Conservation (phyloP, 2,888 invertebrate genomes). For the Amphipoea lucens region DNA sequence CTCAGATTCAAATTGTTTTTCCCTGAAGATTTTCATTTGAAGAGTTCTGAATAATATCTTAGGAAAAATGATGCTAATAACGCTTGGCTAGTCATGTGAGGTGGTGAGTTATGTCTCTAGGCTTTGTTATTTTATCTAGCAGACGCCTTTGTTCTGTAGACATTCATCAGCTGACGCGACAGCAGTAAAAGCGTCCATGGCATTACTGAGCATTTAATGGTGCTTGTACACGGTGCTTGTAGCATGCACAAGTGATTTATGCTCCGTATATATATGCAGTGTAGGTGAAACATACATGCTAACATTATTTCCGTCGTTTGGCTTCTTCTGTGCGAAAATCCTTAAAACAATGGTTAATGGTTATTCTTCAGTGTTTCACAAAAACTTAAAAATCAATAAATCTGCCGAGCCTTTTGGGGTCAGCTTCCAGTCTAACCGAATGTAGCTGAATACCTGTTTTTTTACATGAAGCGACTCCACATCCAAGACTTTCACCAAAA, state of each 20-base stretch:
- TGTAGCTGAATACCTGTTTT: background rate
- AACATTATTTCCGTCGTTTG: background rate
- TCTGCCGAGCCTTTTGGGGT: background rate
- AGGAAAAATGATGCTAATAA: slow-evolving; percentile 49
- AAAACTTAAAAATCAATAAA: background rate
- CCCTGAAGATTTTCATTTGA: slow-evolving; percentile 55
- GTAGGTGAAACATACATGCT: too few relatives aligned
- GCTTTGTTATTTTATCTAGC: slow-evolving; percentile 49
- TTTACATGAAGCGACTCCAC: background rate
- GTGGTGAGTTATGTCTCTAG: slow-evolving; percentile 41
- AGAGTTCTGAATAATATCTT: slow-evolving; percentile 54
- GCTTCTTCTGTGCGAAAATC: background rate
- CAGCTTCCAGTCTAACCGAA: background rate
- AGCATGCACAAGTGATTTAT: slow-evolving; percentile 18
- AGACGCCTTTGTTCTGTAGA: slow-evolving; percentile 20
- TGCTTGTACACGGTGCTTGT: slow-evolving; percentile 2
- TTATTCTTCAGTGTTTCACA: background rate
- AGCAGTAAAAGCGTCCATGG: slow-evolving; percentile 22
- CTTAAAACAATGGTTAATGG: background rate
- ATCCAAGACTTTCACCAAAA: background rate
- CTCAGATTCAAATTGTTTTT: slow-evolving; percentile 60
- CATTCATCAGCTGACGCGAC: slow-evolving; percentile 29
- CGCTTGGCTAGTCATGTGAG: slow-evolving; percentile 47
- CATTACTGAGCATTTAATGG: slow-evolving; percentile 7
- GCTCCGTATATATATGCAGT: background rate